Evolutionary conservation across 2,113 vertebrate species (phyloP).

Genomic region (Campylomormyrus numenius): DNA sequence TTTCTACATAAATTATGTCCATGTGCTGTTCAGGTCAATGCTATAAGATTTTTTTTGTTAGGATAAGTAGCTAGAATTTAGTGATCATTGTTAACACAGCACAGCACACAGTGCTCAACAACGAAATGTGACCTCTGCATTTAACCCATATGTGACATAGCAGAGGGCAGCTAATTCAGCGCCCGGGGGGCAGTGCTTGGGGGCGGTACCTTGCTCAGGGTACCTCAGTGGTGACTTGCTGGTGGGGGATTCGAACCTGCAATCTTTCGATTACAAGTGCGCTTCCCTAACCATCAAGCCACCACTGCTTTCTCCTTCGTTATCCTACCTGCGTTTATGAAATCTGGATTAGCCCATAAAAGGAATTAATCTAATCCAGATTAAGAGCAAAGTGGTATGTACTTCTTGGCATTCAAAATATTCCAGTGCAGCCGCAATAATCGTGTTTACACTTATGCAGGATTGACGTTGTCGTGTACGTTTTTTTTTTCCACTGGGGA

Average conservation of each 20-base stretch:
- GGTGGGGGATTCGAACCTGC: no score
- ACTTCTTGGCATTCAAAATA: neutral
- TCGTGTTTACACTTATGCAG: neutral
- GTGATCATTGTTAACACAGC: no score
- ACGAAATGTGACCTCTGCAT: no score
- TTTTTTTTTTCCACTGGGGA: neutral
- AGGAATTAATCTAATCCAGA: neutral
- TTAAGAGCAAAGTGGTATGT: neutral
- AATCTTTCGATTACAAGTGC: no score
- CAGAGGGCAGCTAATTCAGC: no score
- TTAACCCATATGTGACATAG: no score
- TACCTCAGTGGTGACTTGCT: no score
- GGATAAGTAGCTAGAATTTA: constrained; percentile 1
- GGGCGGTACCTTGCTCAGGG: no score
- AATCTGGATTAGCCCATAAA: constrained; percentile 6
- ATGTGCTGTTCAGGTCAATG: neutral
- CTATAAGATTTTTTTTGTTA: neutral
- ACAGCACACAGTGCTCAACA: no score
- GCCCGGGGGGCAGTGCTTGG: no score
- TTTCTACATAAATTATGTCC: neutral
- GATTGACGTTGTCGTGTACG: neutral
- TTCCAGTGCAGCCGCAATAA: neutral
- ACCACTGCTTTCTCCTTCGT: neutral
- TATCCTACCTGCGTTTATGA: constrained; percentile 17
- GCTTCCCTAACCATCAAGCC: no score